Conservation (phyloP, 2,888 invertebrate species). For the Caenorhabditis doughertyi region DNA sequence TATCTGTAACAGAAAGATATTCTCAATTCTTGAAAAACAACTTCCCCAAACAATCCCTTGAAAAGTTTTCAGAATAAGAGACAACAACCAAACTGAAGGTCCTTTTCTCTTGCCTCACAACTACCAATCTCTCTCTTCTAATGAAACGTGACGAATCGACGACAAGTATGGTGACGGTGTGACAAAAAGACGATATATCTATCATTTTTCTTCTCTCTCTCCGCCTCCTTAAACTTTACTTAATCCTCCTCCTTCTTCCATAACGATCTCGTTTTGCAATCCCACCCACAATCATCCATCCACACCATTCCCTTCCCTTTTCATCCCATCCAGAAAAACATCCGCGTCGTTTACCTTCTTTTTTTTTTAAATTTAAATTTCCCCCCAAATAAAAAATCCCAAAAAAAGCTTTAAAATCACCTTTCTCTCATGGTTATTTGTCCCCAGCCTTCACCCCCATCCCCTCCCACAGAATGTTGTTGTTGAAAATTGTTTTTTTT, state of each 20-base stretch:
- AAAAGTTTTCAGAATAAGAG: slow-evolving; percentile 49
- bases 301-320: too few species aligned
- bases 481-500: not conserved
- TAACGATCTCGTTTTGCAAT: too few species aligned
- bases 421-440: not conserved
- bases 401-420: not conserved
- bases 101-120: not conserved
- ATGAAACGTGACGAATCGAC: not conserved
- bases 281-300: too few species aligned
- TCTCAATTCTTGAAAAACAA: not conserved
- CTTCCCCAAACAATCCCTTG: not conserved
- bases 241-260: too few species aligned
- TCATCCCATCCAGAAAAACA: too few species aligned
- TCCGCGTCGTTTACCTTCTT: too few species aligned
- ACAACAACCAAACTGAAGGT: not conserved
- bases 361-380: too few species aligned
- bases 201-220: too few species aligned
- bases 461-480: not conserved
- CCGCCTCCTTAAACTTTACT: too few species aligned
- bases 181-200: too few species aligned
- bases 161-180: too few species aligned
- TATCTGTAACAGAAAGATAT: not conserved
- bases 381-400: too few species aligned
- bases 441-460: not conserved
- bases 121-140: not conserved